Percentiles rank a stretch among this genome's conserved stretches.
phyloP scores from a whole-genome alignment of 2,797 vertebrate genomes.

The Ateles fusciceps region DNA sequence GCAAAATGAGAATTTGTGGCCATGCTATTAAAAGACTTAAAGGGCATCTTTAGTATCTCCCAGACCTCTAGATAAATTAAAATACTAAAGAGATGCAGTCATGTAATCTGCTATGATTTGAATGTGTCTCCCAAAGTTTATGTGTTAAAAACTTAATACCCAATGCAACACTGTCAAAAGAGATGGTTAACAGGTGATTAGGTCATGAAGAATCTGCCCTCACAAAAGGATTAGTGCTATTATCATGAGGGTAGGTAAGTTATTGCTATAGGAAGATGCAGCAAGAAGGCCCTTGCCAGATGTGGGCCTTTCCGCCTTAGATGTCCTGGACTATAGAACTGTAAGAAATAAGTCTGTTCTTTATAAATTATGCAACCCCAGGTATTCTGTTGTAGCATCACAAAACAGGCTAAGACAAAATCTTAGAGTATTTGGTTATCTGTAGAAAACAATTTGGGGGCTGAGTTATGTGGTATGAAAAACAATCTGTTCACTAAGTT shows the following conservation, averaged over 20 bases:
- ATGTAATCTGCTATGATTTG: not conserved
- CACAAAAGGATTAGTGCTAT: not conserved
- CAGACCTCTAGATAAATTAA: not conserved
- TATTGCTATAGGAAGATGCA: not conserved
- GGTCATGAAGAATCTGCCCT: not conserved
- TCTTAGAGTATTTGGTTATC: not conserved
- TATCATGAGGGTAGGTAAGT: not conserved
- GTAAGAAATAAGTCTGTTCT: not conserved
- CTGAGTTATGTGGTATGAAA: not conserved
- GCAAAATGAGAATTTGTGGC: slow-evolving; percentile 44
- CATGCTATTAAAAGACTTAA: slow-evolving; percentile 19
- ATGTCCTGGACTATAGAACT: not conserved
- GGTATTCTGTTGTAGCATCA: not conserved
- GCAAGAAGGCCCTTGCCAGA: not conserved
- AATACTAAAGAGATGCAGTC: not conserved
- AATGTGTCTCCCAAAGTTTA: not conserved
- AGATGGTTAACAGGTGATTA: not conserved
- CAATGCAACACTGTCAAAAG: not conserved
- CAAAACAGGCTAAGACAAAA: not conserved
- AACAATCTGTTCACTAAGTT: not conserved
- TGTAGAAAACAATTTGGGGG: not conserved
- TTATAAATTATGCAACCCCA: not conserved
- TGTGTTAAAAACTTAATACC: not conserved
- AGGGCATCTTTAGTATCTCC: not conserved
- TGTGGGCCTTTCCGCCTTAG: not conserved